A percentile compares a stretch with the other conserved stretches of the same genome.
Evolutionary conservation across 1,140 invertebrate genomes (phyloP).

Genomic region (Dendrolimus kikuchii): DNA sequence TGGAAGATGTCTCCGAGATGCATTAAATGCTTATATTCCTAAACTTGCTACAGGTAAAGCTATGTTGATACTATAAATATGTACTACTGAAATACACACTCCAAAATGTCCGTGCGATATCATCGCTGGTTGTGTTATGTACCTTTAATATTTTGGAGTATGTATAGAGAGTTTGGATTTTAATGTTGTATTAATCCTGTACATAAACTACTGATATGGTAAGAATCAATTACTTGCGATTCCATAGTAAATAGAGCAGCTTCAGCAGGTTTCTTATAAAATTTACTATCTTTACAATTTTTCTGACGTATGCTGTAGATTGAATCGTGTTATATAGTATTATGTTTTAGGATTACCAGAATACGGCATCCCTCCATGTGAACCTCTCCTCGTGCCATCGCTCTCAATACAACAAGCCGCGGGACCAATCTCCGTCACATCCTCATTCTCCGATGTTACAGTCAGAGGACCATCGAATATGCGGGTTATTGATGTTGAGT

Average conservation of each 20-base stretch:
- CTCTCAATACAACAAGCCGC: conserved; percentile 74
- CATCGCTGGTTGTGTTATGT: no score
- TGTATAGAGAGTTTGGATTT: no score
- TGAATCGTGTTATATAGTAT: not conserved
- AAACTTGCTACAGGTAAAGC: conserved; percentile 45
- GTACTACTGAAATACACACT: no score
- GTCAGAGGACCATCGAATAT: conserved; percentile 75
- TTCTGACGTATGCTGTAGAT: not conserved
- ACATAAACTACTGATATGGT: no score
- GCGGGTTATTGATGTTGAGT: conserved; percentile 74
- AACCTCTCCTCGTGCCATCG: conserved; percentile 75
- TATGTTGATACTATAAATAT: no score
- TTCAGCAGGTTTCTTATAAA: no score
- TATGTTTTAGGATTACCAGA: conserved; percentile 69
- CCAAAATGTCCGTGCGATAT: no score
- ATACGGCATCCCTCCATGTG: conserved; percentile 75
- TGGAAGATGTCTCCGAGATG: conserved; percentile 52
- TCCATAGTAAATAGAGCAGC: no score
- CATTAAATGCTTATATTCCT: conserved; percentile 62
- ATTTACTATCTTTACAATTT: not conserved
- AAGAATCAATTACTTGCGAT: no score
- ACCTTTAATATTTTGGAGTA: no score
- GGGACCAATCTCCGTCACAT: conserved; percentile 75
- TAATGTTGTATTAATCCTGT: no score
- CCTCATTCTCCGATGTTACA: conserved; percentile 74